Evolutionary conservation across 2,888 invertebrate species (phyloP).

Genomic region (Balanococcus diminutus): DNA sequence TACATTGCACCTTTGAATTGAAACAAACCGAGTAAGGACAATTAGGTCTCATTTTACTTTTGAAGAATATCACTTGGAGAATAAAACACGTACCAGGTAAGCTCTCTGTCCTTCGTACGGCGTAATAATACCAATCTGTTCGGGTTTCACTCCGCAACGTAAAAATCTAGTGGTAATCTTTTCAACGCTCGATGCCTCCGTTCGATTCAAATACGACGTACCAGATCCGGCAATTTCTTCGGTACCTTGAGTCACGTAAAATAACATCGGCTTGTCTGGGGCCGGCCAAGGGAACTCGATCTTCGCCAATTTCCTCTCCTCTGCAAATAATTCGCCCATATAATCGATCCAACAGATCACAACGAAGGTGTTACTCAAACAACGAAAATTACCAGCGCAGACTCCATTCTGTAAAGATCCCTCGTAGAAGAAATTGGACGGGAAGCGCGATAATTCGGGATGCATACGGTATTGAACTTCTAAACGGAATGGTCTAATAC

Average conservation of each 20-base stretch:
- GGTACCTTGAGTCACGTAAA: slow-evolving; percentile 96
- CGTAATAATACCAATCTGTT: slow-evolving; percentile 98
- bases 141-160: slow-evolving; percentile 93
- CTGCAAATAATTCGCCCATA: slow-evolving; percentile 62
- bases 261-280: slow-evolving; percentile 96
- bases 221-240: slow-evolving; percentile 99
- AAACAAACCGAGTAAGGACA: too few species aligned
- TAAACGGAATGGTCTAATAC: slow-evolving; percentile 93
- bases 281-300: slow-evolving; percentile 99
- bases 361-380: neutral
- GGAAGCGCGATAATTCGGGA: slow-evolving; percentile 95
- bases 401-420: slow-evolving; percentile 99
- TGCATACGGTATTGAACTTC: slow-evolving; percentile 99
- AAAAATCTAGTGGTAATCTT: slow-evolving; percentile 95
- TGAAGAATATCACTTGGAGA: too few species aligned
- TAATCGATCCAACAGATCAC: neutral
- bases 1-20: slow-evolving; percentile 76
- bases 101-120: slow-evolving; percentile 99
- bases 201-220: slow-evolving; percentile 96
- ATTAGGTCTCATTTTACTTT: too few species aligned
- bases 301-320: slow-evolving; percentile 85
- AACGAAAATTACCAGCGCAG: slow-evolving; percentile 71
- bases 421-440: slow-evolving; percentile 99
- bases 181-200: slow-evolving; percentile 98
- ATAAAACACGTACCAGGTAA: slow-evolving; percentile 71